These are phyloP conservation scores for Mustelus asterias DNA, from an alignment of 2,113 vertebrate species.

Conservation along the genomic window DNA sequence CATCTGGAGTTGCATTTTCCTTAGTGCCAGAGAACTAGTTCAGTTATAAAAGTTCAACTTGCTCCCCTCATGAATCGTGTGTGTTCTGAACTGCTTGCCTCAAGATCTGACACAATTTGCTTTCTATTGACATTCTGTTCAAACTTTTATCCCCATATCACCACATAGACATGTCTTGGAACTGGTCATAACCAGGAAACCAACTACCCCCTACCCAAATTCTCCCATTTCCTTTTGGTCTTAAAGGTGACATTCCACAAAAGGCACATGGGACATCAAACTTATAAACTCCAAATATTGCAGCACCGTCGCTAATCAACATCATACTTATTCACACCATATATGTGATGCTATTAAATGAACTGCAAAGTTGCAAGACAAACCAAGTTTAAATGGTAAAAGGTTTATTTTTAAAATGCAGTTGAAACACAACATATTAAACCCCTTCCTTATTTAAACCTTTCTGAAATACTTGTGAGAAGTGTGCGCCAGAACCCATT, in stretches of 20 bases:
- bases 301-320: background rate
- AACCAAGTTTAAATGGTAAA: background rate
- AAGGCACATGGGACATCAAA: background rate
- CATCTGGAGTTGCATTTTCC: background rate
- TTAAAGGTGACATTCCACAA: background rate
- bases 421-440: background rate
- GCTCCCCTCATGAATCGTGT: too few species aligned
- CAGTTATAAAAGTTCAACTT: background rate
- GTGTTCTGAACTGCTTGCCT: background rate
- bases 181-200: background rate
- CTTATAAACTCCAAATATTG: background rate
- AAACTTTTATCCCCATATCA: background rate
- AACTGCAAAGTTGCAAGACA: background rate
- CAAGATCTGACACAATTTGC: background rate
- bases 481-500: background rate
- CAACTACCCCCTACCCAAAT: background rate
- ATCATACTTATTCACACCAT: background rate
- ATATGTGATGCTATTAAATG: background rate
- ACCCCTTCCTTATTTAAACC: too few species aligned
- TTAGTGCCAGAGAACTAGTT: background rate
- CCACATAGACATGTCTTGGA: background rate
- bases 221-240: background rate
- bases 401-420: background rate
- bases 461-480: background rate
- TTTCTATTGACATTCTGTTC: background rate